Evolutionary conservation across 2,797 vertebrate species (phyloP), one percentile per base, ranked within the genome.

Genomic region (Denticeps clupeoides): DNA sequence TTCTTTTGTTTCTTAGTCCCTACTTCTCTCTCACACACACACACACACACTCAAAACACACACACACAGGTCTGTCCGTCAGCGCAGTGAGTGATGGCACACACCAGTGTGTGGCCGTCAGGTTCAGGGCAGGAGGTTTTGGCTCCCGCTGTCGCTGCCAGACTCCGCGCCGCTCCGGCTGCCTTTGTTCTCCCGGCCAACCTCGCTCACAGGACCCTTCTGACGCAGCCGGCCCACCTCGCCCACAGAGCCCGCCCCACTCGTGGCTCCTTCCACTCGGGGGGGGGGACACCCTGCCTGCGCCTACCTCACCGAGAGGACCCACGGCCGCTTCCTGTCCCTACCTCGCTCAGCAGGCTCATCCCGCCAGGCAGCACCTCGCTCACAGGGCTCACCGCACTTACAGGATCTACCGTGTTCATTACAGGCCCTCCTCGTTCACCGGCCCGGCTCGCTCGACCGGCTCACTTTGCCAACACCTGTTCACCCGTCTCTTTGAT

Each of bases 161-260:
- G 25, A 38, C 47, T 59, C 50, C n/a, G 38, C 13, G 37, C 15
- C 45, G 31, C 41, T 23, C 27, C 32, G 32, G 13, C 21, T 12
- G 33, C 47, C 32, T 49, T 54, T 49, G 23, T 57, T 67, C 53
- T 46, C 32, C 63, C 59, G 65, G 62, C 54, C 51, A 53, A 54
- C 40, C 64, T 67, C 21, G 24, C 62, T 54, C 59, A 13, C 52
- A 40, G 44, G 31, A 26, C 51, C 42, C 9, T 7, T 50, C 42
- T 49, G 53, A 5, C 22, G 45, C 19, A n/a, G 10, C 26, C 15
- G 41, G 25, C 19, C 31, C 47, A 49, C 38, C 56, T 55, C 28
- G 13, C 48, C 47, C 32, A 78, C 64, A 53, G 75, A 60, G 18
- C 56, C 52, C 53, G 48, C 67, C 53, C 81, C 77, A 16, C 13